Conservation (phyloP, 64 coral and sea anemone genomes). For the Acropora tenuis region DNA sequence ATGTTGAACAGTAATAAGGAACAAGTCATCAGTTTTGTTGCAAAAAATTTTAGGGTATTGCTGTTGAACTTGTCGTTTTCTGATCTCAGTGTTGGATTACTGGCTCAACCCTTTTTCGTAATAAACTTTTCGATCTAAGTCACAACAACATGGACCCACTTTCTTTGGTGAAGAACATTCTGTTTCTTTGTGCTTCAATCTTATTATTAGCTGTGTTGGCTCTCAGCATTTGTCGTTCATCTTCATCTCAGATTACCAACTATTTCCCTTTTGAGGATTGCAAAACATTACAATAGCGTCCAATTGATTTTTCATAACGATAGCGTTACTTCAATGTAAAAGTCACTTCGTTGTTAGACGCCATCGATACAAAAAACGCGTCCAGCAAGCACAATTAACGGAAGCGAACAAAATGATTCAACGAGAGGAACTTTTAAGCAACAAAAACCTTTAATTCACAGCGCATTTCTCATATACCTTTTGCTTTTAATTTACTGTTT, state of each 20-base stretch:
- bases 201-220: neutral
- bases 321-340: neutral
- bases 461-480: neutral
- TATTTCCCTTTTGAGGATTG: too few species aligned
- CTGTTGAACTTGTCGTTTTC: neutral
- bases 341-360: neutral
- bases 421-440: neutral
- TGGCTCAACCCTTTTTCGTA: neutral
- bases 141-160: too few species aligned
- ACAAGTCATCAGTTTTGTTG: neutral
- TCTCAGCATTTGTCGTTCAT: neutral
- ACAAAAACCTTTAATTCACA: neutral
- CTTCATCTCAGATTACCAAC: neutral
- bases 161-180: too few species aligned
- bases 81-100: neutral
- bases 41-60: neutral
- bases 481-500: neutral
- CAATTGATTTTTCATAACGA: neutral
- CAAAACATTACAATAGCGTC: neutral
- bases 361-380: neutral
- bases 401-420: neutral
- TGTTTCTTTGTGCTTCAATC: neutral
- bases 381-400: neutral
- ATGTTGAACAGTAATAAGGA: neutral
- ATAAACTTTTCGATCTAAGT: too few species aligned